Evolutionary conservation across 2,797 vertebrate genomes (phyloP).

Genomic region (Gallirallus australis): DNA sequence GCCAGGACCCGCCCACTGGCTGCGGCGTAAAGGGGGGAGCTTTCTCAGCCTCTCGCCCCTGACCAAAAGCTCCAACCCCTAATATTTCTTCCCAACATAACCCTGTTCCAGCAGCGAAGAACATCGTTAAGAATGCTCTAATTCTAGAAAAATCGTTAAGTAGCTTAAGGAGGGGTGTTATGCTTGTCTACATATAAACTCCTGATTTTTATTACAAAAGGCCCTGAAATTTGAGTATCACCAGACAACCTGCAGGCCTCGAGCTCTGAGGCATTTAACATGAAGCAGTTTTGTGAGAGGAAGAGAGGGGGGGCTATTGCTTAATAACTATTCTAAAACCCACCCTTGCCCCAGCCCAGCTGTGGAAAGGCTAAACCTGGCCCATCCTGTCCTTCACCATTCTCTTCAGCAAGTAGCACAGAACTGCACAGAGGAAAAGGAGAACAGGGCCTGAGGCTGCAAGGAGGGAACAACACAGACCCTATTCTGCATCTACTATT

Average conservation of each 20-base stretch:
- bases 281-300: no score
- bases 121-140: accelerated
- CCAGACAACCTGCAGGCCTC: accelerated
- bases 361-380: neutral
- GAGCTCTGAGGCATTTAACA: no score
- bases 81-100: no score
- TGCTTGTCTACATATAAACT: accelerated
- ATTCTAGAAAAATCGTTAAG: neutral
- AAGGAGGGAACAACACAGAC: neutral
- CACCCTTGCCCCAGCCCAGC: neutral
- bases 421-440: neutral
- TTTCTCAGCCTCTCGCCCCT: no score
- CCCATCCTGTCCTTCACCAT: neutral
- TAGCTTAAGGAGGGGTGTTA: accelerated
- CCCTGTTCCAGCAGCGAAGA: no score
- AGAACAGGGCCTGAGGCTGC: neutral
- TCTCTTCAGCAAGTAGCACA: accelerated
- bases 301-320: no score
- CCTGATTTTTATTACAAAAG: neutral
- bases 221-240: accelerated
- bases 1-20: neutral
- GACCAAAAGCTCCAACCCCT: neutral
- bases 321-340: neutral
- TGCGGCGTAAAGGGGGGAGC: no score
- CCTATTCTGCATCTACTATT: accelerated